Evolutionary conservation across 1,140 invertebrate genomes (phyloP).

Genomic region (Pseudoatta argentina): DNA sequence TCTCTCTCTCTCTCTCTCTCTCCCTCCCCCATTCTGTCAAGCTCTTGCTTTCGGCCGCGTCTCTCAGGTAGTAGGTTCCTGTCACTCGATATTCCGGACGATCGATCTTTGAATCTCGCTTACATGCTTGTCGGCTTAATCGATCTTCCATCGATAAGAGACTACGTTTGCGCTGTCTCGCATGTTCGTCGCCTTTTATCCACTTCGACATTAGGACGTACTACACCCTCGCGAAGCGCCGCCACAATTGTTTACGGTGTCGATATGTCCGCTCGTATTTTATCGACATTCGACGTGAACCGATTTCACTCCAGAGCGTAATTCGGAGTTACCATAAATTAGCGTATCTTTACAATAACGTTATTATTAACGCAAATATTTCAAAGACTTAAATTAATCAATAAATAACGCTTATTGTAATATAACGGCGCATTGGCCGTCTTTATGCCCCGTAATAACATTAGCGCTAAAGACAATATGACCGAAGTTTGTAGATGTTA

Average conservation of each 20-base stretch:
- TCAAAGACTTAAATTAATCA: neutral
- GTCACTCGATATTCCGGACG: slow-evolving; percentile 32
- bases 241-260: slow-evolving; percentile 33
- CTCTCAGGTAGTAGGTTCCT: neutral
- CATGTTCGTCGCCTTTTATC: slow-evolving; percentile 50
- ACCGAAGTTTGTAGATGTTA: slow-evolving; percentile 40
- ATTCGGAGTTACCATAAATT: neutral
- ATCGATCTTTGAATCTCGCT: slow-evolving; percentile 55
- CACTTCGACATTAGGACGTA: slow-evolving; percentile 33
- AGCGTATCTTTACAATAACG: neutral
- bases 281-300: slow-evolving; percentile 5
- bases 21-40: slow-evolving; percentile 27
- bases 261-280: slow-evolving; percentile 37
- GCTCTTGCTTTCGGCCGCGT: slow-evolving; percentile 23
- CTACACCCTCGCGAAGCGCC: slow-evolving; percentile 12
- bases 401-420: slow-evolving; percentile 24
- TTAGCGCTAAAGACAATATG: slow-evolving; percentile 1
- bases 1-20: neutral
- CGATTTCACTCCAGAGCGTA: neutral
- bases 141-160: slow-evolving; percentile 44
- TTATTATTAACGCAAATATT: neutral
- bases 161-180: slow-evolving; percentile 5
- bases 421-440: neutral
- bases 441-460: slow-evolving; percentile 3
- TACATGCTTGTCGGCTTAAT: slow-evolving; percentile 58